Percentiles rank a stretch among this genome's conserved stretches.
These are phyloP conservation scores for Prolemur simus DNA, from an alignment of 2,113 vertebrate species.

Conservation along the genomic window DNA sequence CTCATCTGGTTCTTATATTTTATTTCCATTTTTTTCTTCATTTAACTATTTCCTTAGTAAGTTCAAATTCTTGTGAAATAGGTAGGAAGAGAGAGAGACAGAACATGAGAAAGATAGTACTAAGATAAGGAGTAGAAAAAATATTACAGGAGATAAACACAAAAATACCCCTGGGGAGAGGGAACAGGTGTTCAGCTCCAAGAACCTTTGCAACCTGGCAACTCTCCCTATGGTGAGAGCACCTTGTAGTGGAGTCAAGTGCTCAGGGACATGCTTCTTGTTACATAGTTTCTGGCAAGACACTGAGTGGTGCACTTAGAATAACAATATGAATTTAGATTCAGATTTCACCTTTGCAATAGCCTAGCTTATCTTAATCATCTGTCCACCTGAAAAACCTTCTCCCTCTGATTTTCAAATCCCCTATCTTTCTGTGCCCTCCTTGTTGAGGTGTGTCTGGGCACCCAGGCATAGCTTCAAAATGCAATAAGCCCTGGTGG, in stretches of 20 bases:
- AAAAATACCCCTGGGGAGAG: neutral
- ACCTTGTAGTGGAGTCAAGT: accelerated
- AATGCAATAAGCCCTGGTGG: neutral
- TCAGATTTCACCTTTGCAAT: too few species aligned
- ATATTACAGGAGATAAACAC: accelerated
- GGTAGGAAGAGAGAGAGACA: neutral
- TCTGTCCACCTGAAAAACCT: neutral
- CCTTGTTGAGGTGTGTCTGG: accelerated
- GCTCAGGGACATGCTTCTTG: neutral
- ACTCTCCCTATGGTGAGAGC: neutral
- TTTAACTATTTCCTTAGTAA: neutral
- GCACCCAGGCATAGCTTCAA: neutral
- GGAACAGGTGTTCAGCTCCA: neutral
- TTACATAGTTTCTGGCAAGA: accelerated
- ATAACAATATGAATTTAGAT: neutral
- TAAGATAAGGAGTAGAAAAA: neutral
- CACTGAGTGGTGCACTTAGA: neutral
- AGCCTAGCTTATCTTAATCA: too few species aligned
- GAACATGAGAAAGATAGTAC: neutral
- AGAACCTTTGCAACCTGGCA: neutral
- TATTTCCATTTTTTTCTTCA: neutral
- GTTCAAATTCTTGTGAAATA: neutral
- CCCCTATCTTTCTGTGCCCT: neutral
- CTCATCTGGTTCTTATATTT: neutral
- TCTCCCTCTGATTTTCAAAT: neutral